Evolutionary conservation across 2,113 vertebrate species (phyloP).

Genomic region (Clarias gariepinus): DNA sequence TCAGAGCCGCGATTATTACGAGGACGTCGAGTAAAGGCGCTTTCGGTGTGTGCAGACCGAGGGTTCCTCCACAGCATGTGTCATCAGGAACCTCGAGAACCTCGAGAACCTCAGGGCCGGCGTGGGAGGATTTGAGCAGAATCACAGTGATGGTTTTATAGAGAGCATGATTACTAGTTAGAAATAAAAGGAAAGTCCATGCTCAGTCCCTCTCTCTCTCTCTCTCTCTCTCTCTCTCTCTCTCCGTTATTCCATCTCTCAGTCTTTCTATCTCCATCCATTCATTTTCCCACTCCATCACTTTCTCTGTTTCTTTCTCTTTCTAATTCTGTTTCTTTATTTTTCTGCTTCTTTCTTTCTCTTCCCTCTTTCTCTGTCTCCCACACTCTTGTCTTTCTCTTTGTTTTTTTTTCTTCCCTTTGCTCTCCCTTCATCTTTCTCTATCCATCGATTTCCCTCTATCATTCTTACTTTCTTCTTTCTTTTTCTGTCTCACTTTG

Average conservation of each 20-base stretch:
- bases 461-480: neutral
- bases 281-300: too few relatives aligned
- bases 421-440: neutral
- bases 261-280: too few relatives aligned
- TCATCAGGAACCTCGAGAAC: neutral
- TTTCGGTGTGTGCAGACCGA: neutral
- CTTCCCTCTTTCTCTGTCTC: conserved; percentile 15
- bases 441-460: neutral
- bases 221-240: neutral
- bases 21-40: neutral
- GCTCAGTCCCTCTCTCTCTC: neutral
- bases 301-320: neutral
- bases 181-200: neutral
- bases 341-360: neutral
- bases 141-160: neutral
- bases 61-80: neutral
- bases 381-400: neutral
- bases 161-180: neutral
- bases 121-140: neutral
- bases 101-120: neutral
- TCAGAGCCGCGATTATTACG: neutral
- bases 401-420: too few relatives aligned
- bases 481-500: conserved; percentile 1
- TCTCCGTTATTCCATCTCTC: neutral
- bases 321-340: neutral